These are phyloP conservation scores for Pristionchus japonicus DNA, from an alignment of 2,888 invertebrate genomes.

Conservation along the genomic window DNA sequence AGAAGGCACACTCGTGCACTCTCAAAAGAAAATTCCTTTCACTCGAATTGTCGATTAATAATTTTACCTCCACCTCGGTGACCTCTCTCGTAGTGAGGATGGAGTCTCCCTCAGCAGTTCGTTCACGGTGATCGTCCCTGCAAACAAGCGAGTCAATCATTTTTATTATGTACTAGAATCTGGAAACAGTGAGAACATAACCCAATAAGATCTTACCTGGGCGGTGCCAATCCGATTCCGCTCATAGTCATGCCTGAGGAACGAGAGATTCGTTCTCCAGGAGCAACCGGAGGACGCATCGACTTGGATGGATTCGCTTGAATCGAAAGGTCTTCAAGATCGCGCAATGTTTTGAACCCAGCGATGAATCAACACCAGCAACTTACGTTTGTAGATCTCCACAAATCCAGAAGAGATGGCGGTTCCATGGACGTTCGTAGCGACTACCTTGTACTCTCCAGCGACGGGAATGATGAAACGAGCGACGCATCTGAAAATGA, in stretches of 20 bases:
- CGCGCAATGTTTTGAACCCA: no score
- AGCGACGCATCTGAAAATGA: conserved; percentile 62
- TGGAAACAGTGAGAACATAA: no score
- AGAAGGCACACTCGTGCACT: no score
- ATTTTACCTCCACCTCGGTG: conserved; percentile 29
- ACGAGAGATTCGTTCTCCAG: conserved; percentile 51
- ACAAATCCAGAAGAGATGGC: conserved; percentile 71
- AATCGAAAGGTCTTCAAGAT: neutral
- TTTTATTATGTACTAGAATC: no score
- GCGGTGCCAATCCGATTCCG: neutral
- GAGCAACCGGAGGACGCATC: conserved; percentile 53
- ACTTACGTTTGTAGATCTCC: conserved; percentile 66
- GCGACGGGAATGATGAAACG: conserved; percentile 58
- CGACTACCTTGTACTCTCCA: conserved; percentile 68
- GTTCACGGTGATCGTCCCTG: conserved; percentile 25
- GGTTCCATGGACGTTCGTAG: conserved; percentile 70
- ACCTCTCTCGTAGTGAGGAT: conserved; percentile 23
- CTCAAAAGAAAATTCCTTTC: neutral
- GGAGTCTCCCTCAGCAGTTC: conserved; percentile 39
- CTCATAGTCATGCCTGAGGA: conserved; percentile 50
- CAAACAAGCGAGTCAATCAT: no score
- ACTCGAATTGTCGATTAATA: neutral
- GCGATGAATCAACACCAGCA: no score
- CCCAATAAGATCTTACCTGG: neutral
- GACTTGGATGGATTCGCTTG: conserved; percentile 51